Evolutionary conservation across 1,140 invertebrate genomes (phyloP).

Genomic region (Cotesia glomerata): DNA sequence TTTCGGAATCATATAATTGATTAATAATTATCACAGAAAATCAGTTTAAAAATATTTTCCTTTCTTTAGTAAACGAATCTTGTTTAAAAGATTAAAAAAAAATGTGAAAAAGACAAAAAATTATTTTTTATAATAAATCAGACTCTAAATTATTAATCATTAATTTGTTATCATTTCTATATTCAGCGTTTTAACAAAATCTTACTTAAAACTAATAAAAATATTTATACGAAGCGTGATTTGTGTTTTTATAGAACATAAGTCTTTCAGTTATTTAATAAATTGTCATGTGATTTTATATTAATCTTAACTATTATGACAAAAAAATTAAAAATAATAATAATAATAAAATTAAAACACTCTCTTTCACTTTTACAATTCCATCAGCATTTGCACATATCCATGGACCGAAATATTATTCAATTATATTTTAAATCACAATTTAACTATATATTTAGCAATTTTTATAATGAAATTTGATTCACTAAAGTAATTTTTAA

Average conservation of each 20-base stretch:
- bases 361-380: not conserved
- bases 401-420: constrained; percentile 10
- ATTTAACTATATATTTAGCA: constrained; percentile 6
- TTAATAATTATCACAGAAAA: too few species aligned
- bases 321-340: not conserved
- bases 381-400: constrained; percentile 17
- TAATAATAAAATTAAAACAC: not conserved
- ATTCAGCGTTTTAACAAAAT: not conserved
- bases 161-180: not conserved
- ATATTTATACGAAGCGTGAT: constrained; percentile 6
- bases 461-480: not conserved
- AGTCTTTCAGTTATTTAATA: constrained; percentile 11
- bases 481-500: not conserved
- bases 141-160: too few species aligned
- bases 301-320: too few species aligned
- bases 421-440: not conserved
- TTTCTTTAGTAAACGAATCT: too few species aligned
- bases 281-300: constrained; percentile 14
- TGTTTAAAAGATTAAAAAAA: too few species aligned
- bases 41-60: too few species aligned
- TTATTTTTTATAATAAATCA: too few species aligned
- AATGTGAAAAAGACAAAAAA: too few species aligned
- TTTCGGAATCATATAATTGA: too few species aligned
- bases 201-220: not conserved
- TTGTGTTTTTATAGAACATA: not conserved